Base-by-base conservation (phyloP, 2,113 vertebrate species). In the Progne subis region DNA sequence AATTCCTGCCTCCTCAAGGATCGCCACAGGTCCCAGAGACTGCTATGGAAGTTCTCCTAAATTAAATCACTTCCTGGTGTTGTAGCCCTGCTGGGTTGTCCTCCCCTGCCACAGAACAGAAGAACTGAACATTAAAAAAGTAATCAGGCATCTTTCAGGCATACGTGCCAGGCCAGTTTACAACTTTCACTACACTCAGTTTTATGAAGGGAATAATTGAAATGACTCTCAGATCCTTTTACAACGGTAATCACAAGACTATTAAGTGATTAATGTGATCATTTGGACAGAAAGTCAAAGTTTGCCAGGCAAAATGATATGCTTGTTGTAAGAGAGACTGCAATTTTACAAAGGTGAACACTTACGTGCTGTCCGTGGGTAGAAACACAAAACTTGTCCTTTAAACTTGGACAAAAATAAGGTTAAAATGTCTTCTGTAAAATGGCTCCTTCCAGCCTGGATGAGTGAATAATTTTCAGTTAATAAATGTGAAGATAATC, bases 141-240 rank as follows among this genome's bases (percentile, higher is more conserved):
- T 10, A 49, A 78, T 86, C 46, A 49, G 61, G 7, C 20, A 6
- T 20, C 47, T 79, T 63, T 17, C n/a, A 70, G 32, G 81, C 25
- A 19, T 9, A 6, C 12, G 32, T 80, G 28, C 9, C 43, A 85
- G 53, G 39, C 37, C 43, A 39, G 26, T 56, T 80, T 84, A 80
- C 69, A 93, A 6, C 44, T 80, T 88, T 49, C 21, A 70, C 68
- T 87, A 18, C 24, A 52, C 29, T 67, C 57, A 55, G 75, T 77
- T 87, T 94, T 76, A 91, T 50, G 46, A 53, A 69, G 53, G 56
- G 84, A 91, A 43, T 52, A 57, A 91, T 90, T 82, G 89, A 85
- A 90, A 94, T 61, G 14, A 95, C 86, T 83, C 79, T 82, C 25
- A 74, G 69, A 50, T 82, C 56, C 68, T 88, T 95, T 91, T 91